Evolutionary conservation across 2,888 invertebrate genomes (phyloP).

Genomic region (Lasioglossum oenotherae): DNA sequence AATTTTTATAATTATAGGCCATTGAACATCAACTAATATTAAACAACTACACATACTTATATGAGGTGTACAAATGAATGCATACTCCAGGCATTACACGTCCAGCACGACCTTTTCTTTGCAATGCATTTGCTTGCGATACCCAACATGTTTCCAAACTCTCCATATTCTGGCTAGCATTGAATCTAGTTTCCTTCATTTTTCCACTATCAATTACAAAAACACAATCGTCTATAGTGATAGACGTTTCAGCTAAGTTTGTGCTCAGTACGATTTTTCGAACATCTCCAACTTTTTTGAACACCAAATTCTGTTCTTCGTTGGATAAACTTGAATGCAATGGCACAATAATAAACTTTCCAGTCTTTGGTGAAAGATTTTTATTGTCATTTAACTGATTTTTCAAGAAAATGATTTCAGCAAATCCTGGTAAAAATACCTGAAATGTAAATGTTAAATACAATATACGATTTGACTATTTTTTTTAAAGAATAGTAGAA

Average conservation of each 20-base stretch:
- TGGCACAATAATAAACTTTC: slow-evolving; percentile 91
- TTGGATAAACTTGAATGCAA: slow-evolving; percentile 94
- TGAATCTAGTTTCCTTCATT: slow-evolving; percentile 95
- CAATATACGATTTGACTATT: background rate
- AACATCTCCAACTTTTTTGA: slow-evolving; percentile 89
- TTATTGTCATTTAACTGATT: slow-evolving; percentile 89
- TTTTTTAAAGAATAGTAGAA: background rate
- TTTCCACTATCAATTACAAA: slow-evolving; percentile 96
- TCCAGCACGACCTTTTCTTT: slow-evolving; percentile 95
- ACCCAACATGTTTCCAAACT: slow-evolving; percentile 95
- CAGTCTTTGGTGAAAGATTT: slow-evolving; percentile 87
- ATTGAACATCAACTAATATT: background rate
- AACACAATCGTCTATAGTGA: slow-evolving; percentile 98
- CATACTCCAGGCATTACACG: slow-evolving; percentile 95
- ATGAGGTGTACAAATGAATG: slow-evolving; percentile 93
- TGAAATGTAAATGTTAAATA: slow-evolving; percentile 58
- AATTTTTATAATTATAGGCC: background rate
- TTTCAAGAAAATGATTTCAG: slow-evolving; percentile 90
- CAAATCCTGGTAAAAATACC: slow-evolving; percentile 92
- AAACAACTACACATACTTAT: slow-evolving; percentile 81
- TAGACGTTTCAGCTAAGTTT: slow-evolving; percentile 97
- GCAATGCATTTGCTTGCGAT: slow-evolving; percentile 94
- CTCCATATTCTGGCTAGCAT: slow-evolving; percentile 94
- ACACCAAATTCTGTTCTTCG: slow-evolving; percentile 92
- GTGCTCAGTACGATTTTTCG: slow-evolving; percentile 95